These are phyloP conservation scores for Dromococcyx pavoninus DNA, from an alignment of 2,797 vertebrate species.

Conservation along the genomic window DNA sequence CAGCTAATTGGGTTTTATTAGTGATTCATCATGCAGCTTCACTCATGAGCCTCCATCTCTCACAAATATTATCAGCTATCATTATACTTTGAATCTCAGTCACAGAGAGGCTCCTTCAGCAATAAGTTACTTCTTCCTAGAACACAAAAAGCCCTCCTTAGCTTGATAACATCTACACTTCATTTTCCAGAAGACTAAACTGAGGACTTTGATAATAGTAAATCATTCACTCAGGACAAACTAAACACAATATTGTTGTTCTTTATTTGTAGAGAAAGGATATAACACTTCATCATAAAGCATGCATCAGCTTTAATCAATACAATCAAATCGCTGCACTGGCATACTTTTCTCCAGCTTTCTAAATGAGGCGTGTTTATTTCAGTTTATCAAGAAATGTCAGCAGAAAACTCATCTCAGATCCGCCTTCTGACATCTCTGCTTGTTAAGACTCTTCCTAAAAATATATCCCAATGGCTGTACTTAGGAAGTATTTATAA, in stretches of 20 bases:
- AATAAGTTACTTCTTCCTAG: background rate
- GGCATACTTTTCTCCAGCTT: background rate
- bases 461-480: background rate
- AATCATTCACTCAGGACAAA: background rate
- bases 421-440: constrained; percentile 9
- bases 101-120: background rate
- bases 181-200: constrained; percentile 11
- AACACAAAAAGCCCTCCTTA: background rate
- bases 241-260: background rate
- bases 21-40: constrained; percentile 33
- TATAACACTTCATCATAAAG: background rate
- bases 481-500: background rate
- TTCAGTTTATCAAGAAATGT: constrained; percentile 34
- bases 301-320: background rate
- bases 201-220: background rate
- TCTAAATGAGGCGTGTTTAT: constrained; percentile 29
- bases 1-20: constrained; percentile 36
- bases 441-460: constrained; percentile 2
- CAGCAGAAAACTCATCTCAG: constrained; percentile 22
- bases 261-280: background rate
- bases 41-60: background rate
- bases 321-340: background rate
- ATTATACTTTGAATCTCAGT: background rate
- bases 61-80: constrained; percentile 10
- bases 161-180: background rate